Evolutionary conservation across 1,140 invertebrate species (phyloP), one percentile per base, ranked within the genome.

Genomic region (Acromyrmex charruanus): DNA sequence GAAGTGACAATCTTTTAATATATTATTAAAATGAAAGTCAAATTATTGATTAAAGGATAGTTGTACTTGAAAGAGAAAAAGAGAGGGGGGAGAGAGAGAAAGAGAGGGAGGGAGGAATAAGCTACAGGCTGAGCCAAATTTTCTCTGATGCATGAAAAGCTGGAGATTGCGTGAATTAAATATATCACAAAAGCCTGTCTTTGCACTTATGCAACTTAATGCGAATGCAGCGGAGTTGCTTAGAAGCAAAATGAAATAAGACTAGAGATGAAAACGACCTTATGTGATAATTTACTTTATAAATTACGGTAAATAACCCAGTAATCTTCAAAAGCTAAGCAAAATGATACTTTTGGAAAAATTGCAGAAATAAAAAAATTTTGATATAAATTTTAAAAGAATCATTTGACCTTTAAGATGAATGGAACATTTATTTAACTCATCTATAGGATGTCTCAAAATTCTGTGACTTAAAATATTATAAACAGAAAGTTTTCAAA

Each of bases 101-200:
- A 59, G 21, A 58, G 66, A 55, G 2, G 59, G 53, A 81, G 16
- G 61, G 7, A 59, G 35, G 12, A 74, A 51, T 14, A 25, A 84
- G 63, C 28, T 31, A n/a, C 3, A 1, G 18, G 12, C 79, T 59
- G 14, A 25, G 31, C 39, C 0, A 35, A 49, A 84, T 74, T 61
- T 63, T 84, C 14, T 75, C n/a, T 44, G 25, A 71, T 91, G 90
- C 91, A 91, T 91, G 91, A 71, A 79, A 87, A 81, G 71, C 79
- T 82, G 55, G 53, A 89, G 61, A 72, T 66, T 86, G 61, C 28
- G 80, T 49, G 28, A 85, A 75, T 84, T 87, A 88, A 68, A 61
- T 82, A 69, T 25, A 87, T 28, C 65, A 35, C 53, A 61, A 39
- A 63, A 68, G 58, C 61, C 25, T 87, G 69, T 87, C 44, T 59